Evolutionary conservation across 2,113 vertebrate species (phyloP).

Genomic region (Oxyruncus cristatus): DNA sequence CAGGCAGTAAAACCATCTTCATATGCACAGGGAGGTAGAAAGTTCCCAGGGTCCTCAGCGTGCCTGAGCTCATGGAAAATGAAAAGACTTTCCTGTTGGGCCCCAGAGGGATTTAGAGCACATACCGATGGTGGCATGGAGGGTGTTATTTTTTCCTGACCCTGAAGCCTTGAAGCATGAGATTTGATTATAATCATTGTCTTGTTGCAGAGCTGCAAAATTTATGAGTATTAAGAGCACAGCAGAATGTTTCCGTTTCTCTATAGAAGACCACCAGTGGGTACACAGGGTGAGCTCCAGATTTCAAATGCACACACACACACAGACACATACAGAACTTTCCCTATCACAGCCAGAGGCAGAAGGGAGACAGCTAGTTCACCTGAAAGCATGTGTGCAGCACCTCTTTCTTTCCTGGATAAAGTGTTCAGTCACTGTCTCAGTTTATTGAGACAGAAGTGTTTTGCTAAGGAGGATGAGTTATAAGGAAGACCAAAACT

Average conservation of each 20-base stretch:
- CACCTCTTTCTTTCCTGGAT: not conserved
- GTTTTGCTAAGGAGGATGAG: too few species aligned
- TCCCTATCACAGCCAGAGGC: not conserved
- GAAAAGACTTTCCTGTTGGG: not conserved
- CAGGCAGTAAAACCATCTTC: not conserved
- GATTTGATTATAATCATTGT: conserved; percentile 35
- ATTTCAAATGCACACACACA: not conserved
- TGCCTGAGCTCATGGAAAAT: not conserved
- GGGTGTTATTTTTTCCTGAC: not conserved
- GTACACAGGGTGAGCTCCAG: too few species aligned
- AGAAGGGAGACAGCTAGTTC: not conserved
- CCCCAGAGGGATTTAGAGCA: not conserved
- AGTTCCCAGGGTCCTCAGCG: not conserved
- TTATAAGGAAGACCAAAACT: too few species aligned
- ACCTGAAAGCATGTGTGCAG: not conserved
- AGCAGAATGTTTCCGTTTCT: not conserved
- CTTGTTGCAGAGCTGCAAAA: not conserved
- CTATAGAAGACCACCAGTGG: rapidly evolving
- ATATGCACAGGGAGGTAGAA: not conserved
- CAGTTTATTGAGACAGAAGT: too few species aligned
- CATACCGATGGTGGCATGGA: not conserved
- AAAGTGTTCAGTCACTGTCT: not conserved
- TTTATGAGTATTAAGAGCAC: not conserved
- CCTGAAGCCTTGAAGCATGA: conserved; percentile 15
- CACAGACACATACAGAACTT: not conserved